Evolutionary conservation across 2,113 vertebrate genomes (phyloP), one percentile per base, ranked within the genome.

Genomic region (Pelodiscus sinensis): DNA sequence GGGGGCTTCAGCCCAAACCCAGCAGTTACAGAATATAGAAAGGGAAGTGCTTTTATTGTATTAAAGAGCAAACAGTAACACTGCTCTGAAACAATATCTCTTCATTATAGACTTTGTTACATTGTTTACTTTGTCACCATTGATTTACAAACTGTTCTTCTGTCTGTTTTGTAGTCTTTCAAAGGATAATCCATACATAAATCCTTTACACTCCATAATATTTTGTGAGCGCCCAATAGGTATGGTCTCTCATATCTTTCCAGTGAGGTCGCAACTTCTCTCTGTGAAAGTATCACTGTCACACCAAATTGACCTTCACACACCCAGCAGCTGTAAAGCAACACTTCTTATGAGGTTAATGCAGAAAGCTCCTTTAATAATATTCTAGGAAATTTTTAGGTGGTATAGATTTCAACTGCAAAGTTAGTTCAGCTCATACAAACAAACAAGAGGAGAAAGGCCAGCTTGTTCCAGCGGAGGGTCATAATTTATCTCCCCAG

Each of bases 361-460:
- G 80, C 80, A 86, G 83, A 83, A 94, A 94, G 93, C 58, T 90
- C 31, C 55, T 75, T 90, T 92, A 65, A 85, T 84, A 89, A 86
- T 89, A 83, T 84, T 96, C 89, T 94, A 95, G 90, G 95, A 96
- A 98, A 95, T 94, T 97, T 95, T 65, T 94, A 95, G 89, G 81
- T 94, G 93, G 95, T 97, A 91, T 96, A 51, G 88, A 89, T 98
- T 97, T 97, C 96, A 97, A 96, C 90, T 90, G 92, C 92, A 81
- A 96, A 96, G 90, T 97, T 94, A 88, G 84, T 94, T 96, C 94
- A 87, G 92, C 96, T 95, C 90, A 57, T 93, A 93, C 93, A 97
- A 97, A 98, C 95, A 98, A 97, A 97, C 94, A 97, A 92, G 65
- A 96, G 57, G 57, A 56, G 82, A 75, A 94, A 94, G 96, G 84